Evolutionary conservation across 2,113 vertebrate genomes (phyloP), one percentile per base, ranked within the genome.

Genomic region (Menidia beryllina): DNA sequence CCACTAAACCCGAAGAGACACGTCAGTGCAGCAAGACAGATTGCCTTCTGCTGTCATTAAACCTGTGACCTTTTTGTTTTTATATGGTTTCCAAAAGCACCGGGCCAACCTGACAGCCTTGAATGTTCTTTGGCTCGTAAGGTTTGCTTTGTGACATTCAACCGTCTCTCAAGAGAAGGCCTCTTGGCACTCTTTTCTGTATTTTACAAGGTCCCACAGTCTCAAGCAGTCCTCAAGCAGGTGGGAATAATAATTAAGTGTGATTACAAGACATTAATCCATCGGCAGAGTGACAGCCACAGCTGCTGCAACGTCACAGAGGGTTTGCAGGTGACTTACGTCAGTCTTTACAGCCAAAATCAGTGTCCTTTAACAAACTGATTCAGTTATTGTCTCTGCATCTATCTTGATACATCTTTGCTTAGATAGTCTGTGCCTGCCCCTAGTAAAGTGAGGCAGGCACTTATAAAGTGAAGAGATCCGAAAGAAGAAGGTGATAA

Each of bases 201-300:
- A 1, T 76, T 87, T 78, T 74, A 82, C 86, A 90, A 84, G 68
- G 77, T 86, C 86, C 72, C 83, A 5, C 58, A 47, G 70, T 84
- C 77, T 82, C 67, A 48, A 61, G 67, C 77, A 69, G 76, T 71
- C 61, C 75, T 52, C 72, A 54, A 69, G 82, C 88, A 91, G 88
- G 85, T 91, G 90, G 86, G 84, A 75, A 72, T 84, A 72, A 89
- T 90, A 86, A 91, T 90, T 88, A 88, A 84, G 69, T 69, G 70
- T 85, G 84, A 90, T 89, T 87, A 87, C 78, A 24, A 75, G 88
- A 87, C 88, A 84, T 81, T 84, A 86, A 90, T 90, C 85, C 76
- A 77, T 84, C 80, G 36, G 56, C n/a, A 60, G 62, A 76, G 69
- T 71, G 86, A 85, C 81, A 85, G 72, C 76, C 77, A 66, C 88